Conservation (phyloP, 2,888 invertebrate species). For the Temnothorax rugatulus region DNA sequence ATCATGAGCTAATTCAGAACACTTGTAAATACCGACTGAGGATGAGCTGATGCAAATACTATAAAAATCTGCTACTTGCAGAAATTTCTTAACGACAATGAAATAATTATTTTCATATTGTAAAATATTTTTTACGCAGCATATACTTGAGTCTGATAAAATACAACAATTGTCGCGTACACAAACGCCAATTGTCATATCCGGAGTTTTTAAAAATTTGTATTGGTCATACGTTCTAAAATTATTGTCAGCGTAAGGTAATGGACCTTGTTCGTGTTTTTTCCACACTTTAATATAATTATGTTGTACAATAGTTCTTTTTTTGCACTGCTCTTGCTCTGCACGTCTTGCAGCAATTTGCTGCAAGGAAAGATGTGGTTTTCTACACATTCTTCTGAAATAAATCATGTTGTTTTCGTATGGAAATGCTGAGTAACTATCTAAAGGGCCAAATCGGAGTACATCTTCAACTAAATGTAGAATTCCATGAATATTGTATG, state of each 20-base stretch:
- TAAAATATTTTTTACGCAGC: slow-evolving; percentile 19
- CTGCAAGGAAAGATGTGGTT: slow-evolving; percentile 12
- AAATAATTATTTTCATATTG: slow-evolving; percentile 21
- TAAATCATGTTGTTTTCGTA: not conserved
- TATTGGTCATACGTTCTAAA: not conserved
- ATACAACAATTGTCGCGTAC: slow-evolving; percentile 5
- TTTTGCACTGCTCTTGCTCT: slow-evolving; percentile 5
- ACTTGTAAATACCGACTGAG: slow-evolving; percentile 39
- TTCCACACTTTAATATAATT: not conserved
- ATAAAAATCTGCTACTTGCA: slow-evolving; percentile 4
- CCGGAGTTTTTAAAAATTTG: slow-evolving; percentile 9
- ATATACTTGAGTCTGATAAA: slow-evolving; percentile 26
- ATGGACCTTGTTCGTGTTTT: not conserved
- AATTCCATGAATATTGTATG: not conserved
- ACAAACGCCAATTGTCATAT: slow-evolving; percentile 12
- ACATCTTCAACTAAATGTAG: slow-evolving; percentile 27
- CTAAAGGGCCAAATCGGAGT: slow-evolving; percentile 4
- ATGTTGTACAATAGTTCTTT: not conserved
- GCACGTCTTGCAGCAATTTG: slow-evolving; percentile 17
- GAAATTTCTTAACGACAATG: not conserved
- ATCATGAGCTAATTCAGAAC: slow-evolving; percentile 30
- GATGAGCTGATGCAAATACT: slow-evolving; percentile 15
- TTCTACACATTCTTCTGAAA: slow-evolving; percentile 7
- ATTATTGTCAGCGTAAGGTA: not conserved
- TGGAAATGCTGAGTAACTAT: slow-evolving; percentile 16